A percentile compares a stretch with the other conserved stretches of the same genome.
Conservation (phyloP, 2,888 invertebrate genomes). For the Tiliacea citrago region DNA sequence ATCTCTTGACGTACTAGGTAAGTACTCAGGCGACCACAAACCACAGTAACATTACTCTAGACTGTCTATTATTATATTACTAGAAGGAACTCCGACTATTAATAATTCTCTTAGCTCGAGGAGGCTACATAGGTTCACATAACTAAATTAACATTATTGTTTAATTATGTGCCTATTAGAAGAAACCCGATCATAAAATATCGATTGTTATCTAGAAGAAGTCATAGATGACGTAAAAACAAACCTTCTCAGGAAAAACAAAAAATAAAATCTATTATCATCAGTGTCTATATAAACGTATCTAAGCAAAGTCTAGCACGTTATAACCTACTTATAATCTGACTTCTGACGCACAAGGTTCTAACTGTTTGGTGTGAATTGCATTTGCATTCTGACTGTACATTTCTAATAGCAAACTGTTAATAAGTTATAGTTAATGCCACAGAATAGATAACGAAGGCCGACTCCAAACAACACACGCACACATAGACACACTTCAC, state of each 20-base stretch:
- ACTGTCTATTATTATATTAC: constrained; percentile 2
- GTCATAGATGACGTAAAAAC: background rate
- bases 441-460: constrained; percentile 5
- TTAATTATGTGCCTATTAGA: background rate
- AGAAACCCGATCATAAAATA: background rate
- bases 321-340: constrained; percentile 23
- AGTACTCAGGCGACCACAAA: constrained; percentile 12
- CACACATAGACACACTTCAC: background rate
- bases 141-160: background rate
- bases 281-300: constrained; percentile 6
- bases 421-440: constrained; percentile 38
- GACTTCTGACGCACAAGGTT: constrained; percentile 39
- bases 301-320: constrained; percentile 32
- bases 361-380: constrained; percentile 47
- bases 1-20: background rate
- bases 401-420: constrained; percentile 34
- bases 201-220: background rate
- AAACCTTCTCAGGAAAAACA: background rate
- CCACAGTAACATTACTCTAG: constrained; percentile 27
- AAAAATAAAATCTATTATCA: background rate
- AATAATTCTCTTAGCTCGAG: constrained; percentile 4
- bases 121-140: background rate
- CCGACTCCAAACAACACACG: background rate
- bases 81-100: constrained; percentile 28
- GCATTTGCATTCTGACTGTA: constrained; percentile 45